These are phyloP conservation scores for Thaumatotibia leucotreta DNA, from an alignment of 1,140 invertebrate species.

Conservation along the genomic window DNA sequence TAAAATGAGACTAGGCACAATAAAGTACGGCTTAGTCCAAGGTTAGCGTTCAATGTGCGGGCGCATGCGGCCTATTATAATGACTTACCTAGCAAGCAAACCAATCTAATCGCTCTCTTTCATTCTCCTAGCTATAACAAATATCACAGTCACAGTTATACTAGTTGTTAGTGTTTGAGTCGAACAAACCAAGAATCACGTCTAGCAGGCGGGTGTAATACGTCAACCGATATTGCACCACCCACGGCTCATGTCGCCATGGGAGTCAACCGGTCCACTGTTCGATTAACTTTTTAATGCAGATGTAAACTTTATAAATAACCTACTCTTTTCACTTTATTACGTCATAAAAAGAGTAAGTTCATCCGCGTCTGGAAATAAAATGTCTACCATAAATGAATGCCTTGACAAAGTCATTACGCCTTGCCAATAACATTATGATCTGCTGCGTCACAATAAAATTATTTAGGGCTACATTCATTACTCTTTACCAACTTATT, in stretches of 20 bases:
- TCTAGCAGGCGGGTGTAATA: constrained; percentile 26
- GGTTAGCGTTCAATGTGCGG: background rate
- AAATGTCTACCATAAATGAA: background rate
- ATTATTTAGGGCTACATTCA: background rate
- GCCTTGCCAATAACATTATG: background rate
- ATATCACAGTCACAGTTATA: background rate
- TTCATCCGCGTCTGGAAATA: background rate
- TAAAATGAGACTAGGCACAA: background rate
- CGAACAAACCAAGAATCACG: background rate
- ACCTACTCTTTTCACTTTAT: background rate
- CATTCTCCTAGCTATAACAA: background rate
- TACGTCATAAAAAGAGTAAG: background rate
- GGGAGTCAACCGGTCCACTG: background rate
- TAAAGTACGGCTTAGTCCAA: background rate
- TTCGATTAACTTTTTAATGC: background rate
- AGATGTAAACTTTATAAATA: background rate
- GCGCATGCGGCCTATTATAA: background rate
- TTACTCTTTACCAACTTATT: background rate
- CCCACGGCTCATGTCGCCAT: constrained; percentile 29
- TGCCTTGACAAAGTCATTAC: background rate
- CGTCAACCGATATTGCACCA: constrained; percentile 32
- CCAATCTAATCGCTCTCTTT: background rate
- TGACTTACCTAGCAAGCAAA: background rate
- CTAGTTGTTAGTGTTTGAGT: background rate
- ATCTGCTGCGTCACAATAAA: background rate